Base-by-base conservation (phyloP, 2,113 vertebrate species). In the Dipodomys spectabilis region DNA sequence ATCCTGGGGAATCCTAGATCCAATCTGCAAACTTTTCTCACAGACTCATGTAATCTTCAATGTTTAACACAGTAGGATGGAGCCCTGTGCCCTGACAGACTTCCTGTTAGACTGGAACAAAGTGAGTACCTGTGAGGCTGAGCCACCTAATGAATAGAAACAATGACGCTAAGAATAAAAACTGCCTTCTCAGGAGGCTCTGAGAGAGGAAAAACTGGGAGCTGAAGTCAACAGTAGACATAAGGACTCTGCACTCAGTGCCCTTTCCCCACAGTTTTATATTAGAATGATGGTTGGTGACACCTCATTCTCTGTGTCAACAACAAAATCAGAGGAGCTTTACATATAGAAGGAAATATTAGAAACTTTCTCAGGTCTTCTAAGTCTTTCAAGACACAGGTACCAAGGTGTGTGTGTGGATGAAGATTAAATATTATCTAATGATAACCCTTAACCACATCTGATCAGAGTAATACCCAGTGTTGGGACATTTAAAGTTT, bases 181-280 rank as follows among this genome's bases (percentile, higher is more conserved):
- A 23, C 97, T 97, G 97, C 96, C 94, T 95, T 92, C 92, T 93
- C 93, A 88, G 92, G 79, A 93, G 93, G 83, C 94, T 97, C 20
- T 95, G 12, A 95, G 95, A 97, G 95, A 30, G 6, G 28, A 53
- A 53, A 53, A 39, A 11, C 30, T 69, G 49, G 23, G 32, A 57
- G 39, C 20, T 3, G 69, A 83, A 97, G 97, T 96, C 92, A 91
- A 97, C 94, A 97, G 90, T 82, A 35, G 65, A 25, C 71, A 72
- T 78, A 92, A 44, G 85, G 0, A 2, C 11, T 83, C 97, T 91
- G 96, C 96, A 95, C 90, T 96, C 96, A 93, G 84, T 35, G 80
- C 85, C 94, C 86, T 95, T 97, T 96, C 94, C 94, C 92, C 90
- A 96, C 78, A 93, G 83, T 9, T 1, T 92, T 88, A 86, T 86